Percentiles rank a stretch among this genome's conserved stretches.
Evolutionary conservation across 1,140 invertebrate species (phyloP).

Genomic region (Solenopsis invicta): DNA sequence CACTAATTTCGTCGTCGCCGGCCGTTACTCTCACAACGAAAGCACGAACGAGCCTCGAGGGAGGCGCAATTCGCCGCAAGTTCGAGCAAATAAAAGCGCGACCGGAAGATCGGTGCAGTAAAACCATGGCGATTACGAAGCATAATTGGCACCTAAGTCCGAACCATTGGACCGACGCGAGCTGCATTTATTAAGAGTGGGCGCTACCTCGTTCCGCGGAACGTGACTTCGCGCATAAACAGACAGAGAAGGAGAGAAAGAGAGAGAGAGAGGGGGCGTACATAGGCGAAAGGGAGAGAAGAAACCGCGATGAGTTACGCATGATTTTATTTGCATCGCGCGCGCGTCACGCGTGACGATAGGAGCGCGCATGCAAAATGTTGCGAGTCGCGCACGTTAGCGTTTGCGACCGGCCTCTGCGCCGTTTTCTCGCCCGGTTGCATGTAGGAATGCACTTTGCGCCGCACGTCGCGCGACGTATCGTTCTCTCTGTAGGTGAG

Average conservation of each 20-base stretch:
- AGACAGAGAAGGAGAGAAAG: neutral
- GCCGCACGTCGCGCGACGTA: neutral
- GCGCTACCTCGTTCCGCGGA: constrained; percentile 21
- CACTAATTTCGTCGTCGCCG: constrained; percentile 27
- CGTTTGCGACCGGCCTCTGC: constrained; percentile 17
- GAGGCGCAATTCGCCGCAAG: constrained; percentile 3
- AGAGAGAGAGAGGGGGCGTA: neutral
- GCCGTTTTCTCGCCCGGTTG: constrained; percentile 34
- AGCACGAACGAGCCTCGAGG: neutral
- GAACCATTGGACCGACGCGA: constrained; percentile 9
- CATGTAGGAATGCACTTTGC: constrained; percentile 56
- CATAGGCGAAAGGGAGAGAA: neutral
- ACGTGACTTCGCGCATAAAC: constrained; percentile 38
- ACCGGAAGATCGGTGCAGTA: constrained; percentile 27
- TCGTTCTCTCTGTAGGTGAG: constrained; percentile 2
- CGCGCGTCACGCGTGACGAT: constrained; percentile 27
- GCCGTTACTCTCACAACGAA: neutral
- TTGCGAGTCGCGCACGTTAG: constrained; percentile 1
- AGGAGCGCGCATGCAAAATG: constrained; percentile 34
- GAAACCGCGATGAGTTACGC: constrained; percentile 23
- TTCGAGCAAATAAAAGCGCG: constrained; percentile 30
- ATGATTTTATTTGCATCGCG: constrained; percentile 58
- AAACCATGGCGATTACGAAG: constrained; percentile 23
- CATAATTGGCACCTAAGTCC: constrained; percentile 58
- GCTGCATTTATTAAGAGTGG: constrained; percentile 52